These are phyloP conservation scores for Sus scrofa DNA, from an alignment of 2,113 vertebrate species.

Conservation along the genomic window DNA sequence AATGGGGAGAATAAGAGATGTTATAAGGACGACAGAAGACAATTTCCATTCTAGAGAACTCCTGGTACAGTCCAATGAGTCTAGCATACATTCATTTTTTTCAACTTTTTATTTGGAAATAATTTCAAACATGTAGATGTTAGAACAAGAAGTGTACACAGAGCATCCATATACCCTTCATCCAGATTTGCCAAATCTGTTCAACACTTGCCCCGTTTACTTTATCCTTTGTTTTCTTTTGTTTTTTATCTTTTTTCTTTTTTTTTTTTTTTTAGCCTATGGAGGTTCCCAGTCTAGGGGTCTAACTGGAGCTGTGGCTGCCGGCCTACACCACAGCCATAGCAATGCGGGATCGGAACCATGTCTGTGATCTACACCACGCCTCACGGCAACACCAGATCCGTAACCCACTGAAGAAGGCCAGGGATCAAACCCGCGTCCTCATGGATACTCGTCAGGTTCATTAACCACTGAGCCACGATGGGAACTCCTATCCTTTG, in stretches of 20 bases:
- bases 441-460: too few species aligned
- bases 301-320: too few species aligned
- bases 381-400: too few species aligned
- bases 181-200: neutral
- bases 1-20: constrained; percentile 45
- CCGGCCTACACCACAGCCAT: too few species aligned
- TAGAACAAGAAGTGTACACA: neutral
- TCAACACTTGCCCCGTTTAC: neutral
- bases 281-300: too few species aligned
- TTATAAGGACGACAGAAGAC: neutral
- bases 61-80: neutral
- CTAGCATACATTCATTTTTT: neutral
- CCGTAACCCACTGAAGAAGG: too few species aligned
- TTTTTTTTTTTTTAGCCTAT: too few species aligned
- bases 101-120: constrained; percentile 56
- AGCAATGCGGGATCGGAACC: too few species aligned
- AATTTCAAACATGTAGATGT: constrained; percentile 14
- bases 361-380: too few species aligned
- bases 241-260: too few species aligned
- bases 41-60: neutral
- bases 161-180: neutral
- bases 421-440: too few species aligned
- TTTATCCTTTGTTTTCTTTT: neutral
- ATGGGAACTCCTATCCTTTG: neutral
- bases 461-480: too few species aligned